phyloP scores from a whole-genome alignment of 2,113 vertebrate species.

The Passer montanus region DNA sequence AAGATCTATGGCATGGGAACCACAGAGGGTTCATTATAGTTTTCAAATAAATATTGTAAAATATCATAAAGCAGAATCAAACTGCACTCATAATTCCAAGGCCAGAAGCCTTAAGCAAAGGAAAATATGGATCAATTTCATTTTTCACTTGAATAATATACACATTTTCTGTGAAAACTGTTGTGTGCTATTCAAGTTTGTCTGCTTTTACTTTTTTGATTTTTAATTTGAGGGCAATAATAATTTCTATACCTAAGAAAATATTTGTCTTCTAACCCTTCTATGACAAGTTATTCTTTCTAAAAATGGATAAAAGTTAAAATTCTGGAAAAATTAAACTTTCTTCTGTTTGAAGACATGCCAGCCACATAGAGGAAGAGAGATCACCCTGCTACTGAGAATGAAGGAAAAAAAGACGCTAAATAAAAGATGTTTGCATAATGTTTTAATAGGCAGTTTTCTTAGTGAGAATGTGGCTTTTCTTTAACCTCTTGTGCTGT shows the following conservation, averaged over 20 bases:
- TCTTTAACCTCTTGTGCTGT: not conserved
- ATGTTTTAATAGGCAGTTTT: not conserved
- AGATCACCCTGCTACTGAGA: not conserved
- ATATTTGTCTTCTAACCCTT: not conserved
- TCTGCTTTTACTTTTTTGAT: not conserved
- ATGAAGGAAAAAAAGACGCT: not conserved
- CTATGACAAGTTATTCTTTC: not conserved
- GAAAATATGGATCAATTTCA: not conserved
- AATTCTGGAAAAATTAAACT: not conserved
- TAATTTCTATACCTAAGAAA: not conserved
- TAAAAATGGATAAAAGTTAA: not conserved
- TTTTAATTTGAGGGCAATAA: not conserved
- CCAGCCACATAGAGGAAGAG: not conserved
- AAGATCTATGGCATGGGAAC: not conserved
- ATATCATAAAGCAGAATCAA: not conserved
- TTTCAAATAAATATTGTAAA: not conserved
- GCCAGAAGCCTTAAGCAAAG: not conserved
- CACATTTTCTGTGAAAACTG: not conserved
- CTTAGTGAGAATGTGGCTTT: not conserved
- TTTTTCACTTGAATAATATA: not conserved
- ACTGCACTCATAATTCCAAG: not conserved
- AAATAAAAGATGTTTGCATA: conserved; percentile 13
- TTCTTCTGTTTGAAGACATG: not conserved
- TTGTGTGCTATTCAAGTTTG: not conserved
- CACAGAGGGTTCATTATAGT: not conserved